Percentiles rank a stretch among this genome's conserved stretches.
These are phyloP conservation scores for Dendronephthya gigantea DNA, from an alignment of 64 coral and sea anemone species.

Conservation along the genomic window DNA sequence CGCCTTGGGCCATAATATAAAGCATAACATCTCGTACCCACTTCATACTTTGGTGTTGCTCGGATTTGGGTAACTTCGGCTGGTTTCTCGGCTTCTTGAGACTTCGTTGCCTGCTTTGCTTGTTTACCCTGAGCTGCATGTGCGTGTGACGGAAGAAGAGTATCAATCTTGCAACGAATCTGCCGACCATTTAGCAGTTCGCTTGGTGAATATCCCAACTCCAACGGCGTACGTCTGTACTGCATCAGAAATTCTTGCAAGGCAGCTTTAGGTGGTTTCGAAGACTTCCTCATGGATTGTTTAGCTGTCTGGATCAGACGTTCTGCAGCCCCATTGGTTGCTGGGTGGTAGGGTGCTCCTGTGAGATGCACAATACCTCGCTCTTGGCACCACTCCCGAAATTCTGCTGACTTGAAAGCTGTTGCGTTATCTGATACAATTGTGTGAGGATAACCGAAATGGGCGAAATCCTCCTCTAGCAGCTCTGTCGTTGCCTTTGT, in stretches of 20 bases:
- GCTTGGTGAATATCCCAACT: slow-evolving; percentile 22
- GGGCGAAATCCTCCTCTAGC: slow-evolving; percentile 4
- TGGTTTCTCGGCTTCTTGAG: no score
- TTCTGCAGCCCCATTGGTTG: slow-evolving; percentile 20
- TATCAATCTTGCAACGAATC: no score
- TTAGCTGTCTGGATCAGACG: slow-evolving; percentile 13
- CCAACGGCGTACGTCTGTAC: slow-evolving; percentile 12
- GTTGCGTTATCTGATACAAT: slow-evolving; percentile 28
- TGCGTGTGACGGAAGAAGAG: no score
- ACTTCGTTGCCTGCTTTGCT: no score
- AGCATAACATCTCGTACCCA: slow-evolving; percentile 8
- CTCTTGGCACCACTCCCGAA: slow-evolving; percentile 6
- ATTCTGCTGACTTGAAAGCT: slow-evolving; percentile 18
- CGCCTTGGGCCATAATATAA: slow-evolving; percentile 1
- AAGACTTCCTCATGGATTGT: no score
- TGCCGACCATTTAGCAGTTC: not conserved
- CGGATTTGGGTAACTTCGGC: no score
- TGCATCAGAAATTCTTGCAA: slow-evolving; percentile 15
- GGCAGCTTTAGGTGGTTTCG: no score
- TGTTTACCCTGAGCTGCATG: no score
- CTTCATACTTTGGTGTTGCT: no score
- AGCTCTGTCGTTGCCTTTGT: not conserved
- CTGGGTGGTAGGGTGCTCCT: slow-evolving; percentile 15
- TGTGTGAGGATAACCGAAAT: slow-evolving; percentile 30
- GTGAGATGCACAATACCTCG: slow-evolving; percentile 16